Base-by-base conservation (phyloP, 2,888 invertebrate species). In the Lasioglossum marginatum region DNA sequence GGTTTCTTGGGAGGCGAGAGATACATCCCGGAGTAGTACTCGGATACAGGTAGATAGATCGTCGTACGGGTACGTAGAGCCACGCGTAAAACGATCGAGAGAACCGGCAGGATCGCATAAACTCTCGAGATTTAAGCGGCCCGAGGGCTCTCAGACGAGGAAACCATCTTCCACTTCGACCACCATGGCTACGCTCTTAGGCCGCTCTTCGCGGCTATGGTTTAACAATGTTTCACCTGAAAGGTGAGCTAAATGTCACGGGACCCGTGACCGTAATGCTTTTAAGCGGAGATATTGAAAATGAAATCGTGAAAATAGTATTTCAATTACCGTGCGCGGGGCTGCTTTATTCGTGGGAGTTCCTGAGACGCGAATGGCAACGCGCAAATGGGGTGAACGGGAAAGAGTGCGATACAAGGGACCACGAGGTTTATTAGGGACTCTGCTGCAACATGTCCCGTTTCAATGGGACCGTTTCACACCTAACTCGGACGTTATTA, bases 1-100 rank as follows among this genome's bases (percentile, higher is more conserved):
- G 84, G 90, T 92, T 91, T 89, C 91, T 87, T 89, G 90, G 90
- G 91, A 89, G 92, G 92, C 90, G 91, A 93, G 89, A 88, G 90
- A 90, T 88, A 91, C 91, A 86, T 89, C 87, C 83, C 85, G 79
- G 80, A 88, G 87, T 88, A 88, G 88, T 91, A 89, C 87, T 88
- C 79, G 88, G 88, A 77, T 83, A 87, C 90, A 91, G 91, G 91
- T 90, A 90, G 91, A 91, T 91, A 90, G 91, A 90, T 91, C 89
- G 90, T 89, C 85, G 91, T 87, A 88, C 82, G 82, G 83, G 85
- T 87, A 91, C 88, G 90, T 88, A 86, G 88, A 86, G 87, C 88
- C 84, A 87, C 82, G 91, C 90, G 89, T 91, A 88, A 90, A 90
- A 90, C 91, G 89, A 90, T 90, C 90, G 90, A 90, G 88, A 76